Percentiles rank a stretch among this genome's conserved stretches.
Evolutionary conservation across 2,797 vertebrate species (phyloP).

Genomic region (Galaxias olidus): DNA sequence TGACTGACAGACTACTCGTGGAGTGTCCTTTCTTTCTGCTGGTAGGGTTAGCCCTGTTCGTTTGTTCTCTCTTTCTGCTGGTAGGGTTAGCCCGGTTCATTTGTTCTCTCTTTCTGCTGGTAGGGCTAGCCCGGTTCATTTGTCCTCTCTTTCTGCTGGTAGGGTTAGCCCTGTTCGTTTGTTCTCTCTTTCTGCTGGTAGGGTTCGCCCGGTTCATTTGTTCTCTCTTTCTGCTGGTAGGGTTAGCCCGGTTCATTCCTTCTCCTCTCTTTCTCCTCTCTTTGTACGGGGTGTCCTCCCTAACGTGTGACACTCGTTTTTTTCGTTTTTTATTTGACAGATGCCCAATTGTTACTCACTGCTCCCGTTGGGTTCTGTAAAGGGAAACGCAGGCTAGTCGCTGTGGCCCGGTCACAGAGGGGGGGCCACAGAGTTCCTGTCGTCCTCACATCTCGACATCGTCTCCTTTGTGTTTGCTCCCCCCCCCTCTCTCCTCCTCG

Average conservation of each 20-base stretch:
- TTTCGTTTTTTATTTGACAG: too few relatives aligned
- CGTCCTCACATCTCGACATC: not conserved
- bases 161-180: slow-evolving; percentile 50
- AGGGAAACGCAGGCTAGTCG: too few relatives aligned
- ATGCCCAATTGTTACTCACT: too few relatives aligned
- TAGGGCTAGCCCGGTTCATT: too few relatives aligned
- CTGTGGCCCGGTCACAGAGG: too few relatives aligned
- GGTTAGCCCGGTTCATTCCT: not conserved
- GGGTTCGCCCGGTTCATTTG: not conserved
- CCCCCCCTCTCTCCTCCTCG: slow-evolving; percentile 10
- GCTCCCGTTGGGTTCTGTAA: too few relatives aligned
- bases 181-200: slow-evolving; percentile 49
- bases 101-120: not conserved
- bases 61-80: slow-evolving; percentile 57
- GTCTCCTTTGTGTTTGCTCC: not conserved
- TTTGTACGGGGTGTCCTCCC: not conserved
- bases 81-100: not conserved
- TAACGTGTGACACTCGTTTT: too few relatives aligned
- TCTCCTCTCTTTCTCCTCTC: slow-evolving; percentile 41
- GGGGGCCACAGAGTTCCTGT: slow-evolving; percentile 13
- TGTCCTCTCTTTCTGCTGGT: slow-evolving; percentile 46
- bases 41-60: slow-evolving; percentile 45
- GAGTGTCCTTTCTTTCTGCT: slow-evolving; percentile 46
- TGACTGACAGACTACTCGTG: slow-evolving; percentile 47
- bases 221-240: not conserved